Conservation (phyloP, 2,113 vertebrate species). For the Colistium nudipinnis region DNA sequence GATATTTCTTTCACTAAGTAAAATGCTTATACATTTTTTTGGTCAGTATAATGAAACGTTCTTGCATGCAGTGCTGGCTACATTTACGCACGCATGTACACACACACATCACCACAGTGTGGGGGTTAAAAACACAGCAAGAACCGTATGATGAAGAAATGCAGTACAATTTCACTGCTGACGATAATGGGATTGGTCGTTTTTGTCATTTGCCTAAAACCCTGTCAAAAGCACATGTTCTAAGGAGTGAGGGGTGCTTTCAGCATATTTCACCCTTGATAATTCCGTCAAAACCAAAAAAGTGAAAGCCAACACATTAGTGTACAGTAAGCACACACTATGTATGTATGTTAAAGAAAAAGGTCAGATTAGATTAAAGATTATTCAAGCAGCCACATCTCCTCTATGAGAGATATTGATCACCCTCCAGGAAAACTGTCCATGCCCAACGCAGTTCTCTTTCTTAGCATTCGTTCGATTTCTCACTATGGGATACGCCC, state of each 20-base stretch:
- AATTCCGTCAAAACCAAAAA: constrained; percentile 25
- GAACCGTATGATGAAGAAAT: constrained; percentile 28
- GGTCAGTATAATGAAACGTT: constrained; percentile 29
- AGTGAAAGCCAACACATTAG: constrained; percentile 22
- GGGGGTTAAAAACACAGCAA: constrained; percentile 26
- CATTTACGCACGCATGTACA: constrained; percentile 38
- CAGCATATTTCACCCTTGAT: constrained; percentile 15
- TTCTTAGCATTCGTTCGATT: no score
- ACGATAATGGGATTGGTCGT: constrained; percentile 33
- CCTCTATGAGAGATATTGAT: neutral
- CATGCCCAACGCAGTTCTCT: no score
- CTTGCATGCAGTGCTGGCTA: constrained; percentile 22
- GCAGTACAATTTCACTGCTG: constrained; percentile 6
- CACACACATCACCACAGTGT: constrained; percentile 35
- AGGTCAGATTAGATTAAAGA: no score
- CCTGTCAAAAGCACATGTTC: constrained; percentile 19
- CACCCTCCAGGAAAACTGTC: constrained; percentile 3
- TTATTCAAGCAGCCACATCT: constrained; percentile 14
- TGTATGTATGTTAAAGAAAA: constrained; percentile 26
- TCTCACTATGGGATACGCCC: no score
- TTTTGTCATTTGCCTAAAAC: constrained; percentile 27
- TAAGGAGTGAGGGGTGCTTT: constrained; percentile 1
- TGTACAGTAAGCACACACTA: neutral
- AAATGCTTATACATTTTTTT: constrained; percentile 2
- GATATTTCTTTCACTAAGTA: neutral